Evolutionary conservation across 2,888 invertebrate species (phyloP).

Genomic region (Xanthorhoe spadicearia): DNA sequence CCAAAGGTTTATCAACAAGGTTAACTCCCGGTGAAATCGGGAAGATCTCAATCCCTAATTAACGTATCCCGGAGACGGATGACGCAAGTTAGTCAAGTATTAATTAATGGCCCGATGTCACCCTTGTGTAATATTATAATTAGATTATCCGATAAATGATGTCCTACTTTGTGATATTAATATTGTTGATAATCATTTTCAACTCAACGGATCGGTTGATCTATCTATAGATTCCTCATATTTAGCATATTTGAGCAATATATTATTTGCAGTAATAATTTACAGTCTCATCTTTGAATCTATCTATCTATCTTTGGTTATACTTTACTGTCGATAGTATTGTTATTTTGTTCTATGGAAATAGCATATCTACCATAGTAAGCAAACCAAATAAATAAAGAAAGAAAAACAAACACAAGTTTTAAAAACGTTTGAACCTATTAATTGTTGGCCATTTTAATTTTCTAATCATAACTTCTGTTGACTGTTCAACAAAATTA

Average conservation of each 20-base stretch:
- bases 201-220: neutral
- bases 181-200: neutral
- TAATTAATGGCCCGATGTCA: slow-evolving; percentile 21
- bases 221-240: too few relatives aligned
- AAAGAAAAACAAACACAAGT: too few relatives aligned
- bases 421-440: too few relatives aligned
- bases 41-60: slow-evolving; percentile 24
- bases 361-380: too few relatives aligned
- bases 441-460: neutral
- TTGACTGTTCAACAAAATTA: slow-evolving; percentile 1
- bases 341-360: too few relatives aligned
- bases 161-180: slow-evolving; percentile 5
- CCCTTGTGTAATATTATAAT: slow-evolving; percentile 14
- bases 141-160: slow-evolving; percentile 7
- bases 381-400: too few relatives aligned
- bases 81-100: slow-evolving; percentile 22
- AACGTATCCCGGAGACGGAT: slow-evolving; percentile 16
- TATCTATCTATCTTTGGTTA: too few relatives aligned
- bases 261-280: too few relatives aligned
- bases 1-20: slow-evolving; percentile 11
- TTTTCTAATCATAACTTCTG: neutral
- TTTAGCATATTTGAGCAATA: too few relatives aligned
- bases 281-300: too few relatives aligned
- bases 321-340: too few relatives aligned
- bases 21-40: slow-evolving; percentile 6